phyloP scores from a whole-genome alignment of 2,797 vertebrate genomes.

The Lutra lutra region DNA sequence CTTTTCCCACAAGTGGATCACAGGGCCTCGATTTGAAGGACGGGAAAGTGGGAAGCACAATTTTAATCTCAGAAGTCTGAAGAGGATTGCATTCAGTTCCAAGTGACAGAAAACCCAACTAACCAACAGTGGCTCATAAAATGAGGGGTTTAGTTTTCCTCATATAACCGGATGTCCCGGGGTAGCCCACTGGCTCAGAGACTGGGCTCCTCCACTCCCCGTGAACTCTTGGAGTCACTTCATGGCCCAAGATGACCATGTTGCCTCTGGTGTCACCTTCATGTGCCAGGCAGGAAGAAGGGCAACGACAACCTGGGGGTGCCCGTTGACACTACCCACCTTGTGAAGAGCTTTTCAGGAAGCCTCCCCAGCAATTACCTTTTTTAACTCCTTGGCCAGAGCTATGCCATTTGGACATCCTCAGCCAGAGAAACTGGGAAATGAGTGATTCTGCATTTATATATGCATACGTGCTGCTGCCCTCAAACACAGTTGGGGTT shows the following conservation, averaged over 20 bases:
- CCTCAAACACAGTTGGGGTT: not conserved
- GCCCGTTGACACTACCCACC: not conserved
- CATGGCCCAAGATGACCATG: rapidly evolving
- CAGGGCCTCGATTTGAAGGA: not conserved
- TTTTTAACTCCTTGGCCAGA: not conserved
- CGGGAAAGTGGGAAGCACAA: not conserved
- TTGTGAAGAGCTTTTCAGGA: not conserved
- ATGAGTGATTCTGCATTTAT: too few species aligned
- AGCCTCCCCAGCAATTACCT: not conserved
- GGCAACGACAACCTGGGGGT: rapidly evolving
- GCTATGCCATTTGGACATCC: not conserved
- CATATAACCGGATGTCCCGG: not conserved
- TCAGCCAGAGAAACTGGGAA: not conserved
- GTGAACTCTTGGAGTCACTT: not conserved
- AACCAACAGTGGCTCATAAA: not conserved
- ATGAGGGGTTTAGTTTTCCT: not conserved
- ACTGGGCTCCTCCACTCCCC: not conserved
- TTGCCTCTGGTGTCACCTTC: not conserved
- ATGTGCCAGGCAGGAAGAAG: not conserved
- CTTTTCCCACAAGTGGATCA: too few species aligned
- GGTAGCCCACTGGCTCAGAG: not conserved
- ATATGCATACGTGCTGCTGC: not conserved
- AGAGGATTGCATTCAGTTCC: not conserved
- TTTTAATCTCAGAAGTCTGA: not conserved
- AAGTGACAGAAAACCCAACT: not conserved